Evolutionary conservation across 1,140 invertebrate genomes (phyloP).

Genomic region (Hycleus phaleratus): DNA sequence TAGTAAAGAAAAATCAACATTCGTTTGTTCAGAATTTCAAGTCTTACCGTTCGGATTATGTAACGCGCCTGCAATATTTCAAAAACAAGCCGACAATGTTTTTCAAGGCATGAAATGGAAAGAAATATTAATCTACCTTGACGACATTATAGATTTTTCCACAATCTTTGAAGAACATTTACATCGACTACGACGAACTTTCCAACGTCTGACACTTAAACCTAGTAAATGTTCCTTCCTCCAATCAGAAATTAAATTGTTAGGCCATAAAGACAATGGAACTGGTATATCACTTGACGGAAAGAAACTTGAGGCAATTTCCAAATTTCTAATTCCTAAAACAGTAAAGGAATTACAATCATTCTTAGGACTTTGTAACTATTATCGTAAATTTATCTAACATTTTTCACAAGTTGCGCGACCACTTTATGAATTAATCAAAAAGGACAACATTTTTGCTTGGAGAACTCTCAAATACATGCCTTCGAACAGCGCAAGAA

Average conservation of each 20-base stretch:
- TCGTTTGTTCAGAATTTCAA: background rate
- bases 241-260: background rate
- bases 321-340: conserved; percentile 1
- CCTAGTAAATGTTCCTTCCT: background rate
- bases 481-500: background rate
- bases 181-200: background rate
- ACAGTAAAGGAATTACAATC: background rate
- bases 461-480: background rate
- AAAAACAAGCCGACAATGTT: conserved; percentile 3
- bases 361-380: conserved; percentile 1
- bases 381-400: conserved; percentile 7
- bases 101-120: conserved; percentile 12
- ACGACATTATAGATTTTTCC: conserved; percentile 9
- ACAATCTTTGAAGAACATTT: conserved; percentile 7
- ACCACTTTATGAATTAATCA: background rate
- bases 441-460: background rate
- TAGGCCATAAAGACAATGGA: background rate
- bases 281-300: background rate
- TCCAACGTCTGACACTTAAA: background rate
- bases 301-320: background rate
- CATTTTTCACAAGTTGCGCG: background rate
- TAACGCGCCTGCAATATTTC: conserved; percentile 20
- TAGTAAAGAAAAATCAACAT: background rate
- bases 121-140: conserved; percentile 3
- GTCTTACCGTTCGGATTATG: conserved; percentile 24